Base-by-base conservation (phyloP, 2,888 invertebrate species). In the Morpho deidamia region DNA sequence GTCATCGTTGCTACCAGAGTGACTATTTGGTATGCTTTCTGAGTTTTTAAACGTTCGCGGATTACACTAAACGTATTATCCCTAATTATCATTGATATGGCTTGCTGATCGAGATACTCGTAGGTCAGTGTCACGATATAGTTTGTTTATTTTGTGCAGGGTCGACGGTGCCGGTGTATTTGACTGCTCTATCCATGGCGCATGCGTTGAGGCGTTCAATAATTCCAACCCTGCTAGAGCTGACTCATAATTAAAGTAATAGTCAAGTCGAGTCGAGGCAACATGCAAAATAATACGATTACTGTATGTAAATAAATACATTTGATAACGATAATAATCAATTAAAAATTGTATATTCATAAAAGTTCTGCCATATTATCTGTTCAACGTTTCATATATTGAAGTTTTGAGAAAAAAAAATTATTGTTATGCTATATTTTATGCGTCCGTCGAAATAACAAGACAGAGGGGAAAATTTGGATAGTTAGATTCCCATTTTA, bases 141-240 rank as follows among this genome's bases (percentile, higher is more conserved):
- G 76, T 80, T 82, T 87, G 85, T 88, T 88, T 88, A 78, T 84
- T 81, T 83, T 79, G 78, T 70, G 70, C 65, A 66, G 72, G 68
- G 71, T 56, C 69, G 69, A 75, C 75, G 76, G 76, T 74, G 67
- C 65, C 66, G 62, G 66, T 64, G 67, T 65, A n/a, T 11, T 42
- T 7, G 41, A 40, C 68, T 55, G 51, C 42, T 41, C 49, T 11
- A 50, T 58, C 51, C 63, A 72, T 55, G 51, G 79, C 88, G 88
- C 88, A 85, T 83, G 88, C 82, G 83, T 67, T 73, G 56, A 65
- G 52, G 70, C 83, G 88, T 71, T 89, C 88, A 78, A 89, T 89
- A 89, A 64, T 56, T 62, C 56, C 58, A 61, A 53, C 64, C 64
- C 65, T 59, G 47, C 56, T 61, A 56, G 71, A 72, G 71, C 70